Percentiles rank a stretch among this genome's conserved stretches.
These are phyloP conservation scores for Melanostigma gelatinosum DNA, from an alignment of 2,113 vertebrate species.

Conservation along the genomic window DNA sequence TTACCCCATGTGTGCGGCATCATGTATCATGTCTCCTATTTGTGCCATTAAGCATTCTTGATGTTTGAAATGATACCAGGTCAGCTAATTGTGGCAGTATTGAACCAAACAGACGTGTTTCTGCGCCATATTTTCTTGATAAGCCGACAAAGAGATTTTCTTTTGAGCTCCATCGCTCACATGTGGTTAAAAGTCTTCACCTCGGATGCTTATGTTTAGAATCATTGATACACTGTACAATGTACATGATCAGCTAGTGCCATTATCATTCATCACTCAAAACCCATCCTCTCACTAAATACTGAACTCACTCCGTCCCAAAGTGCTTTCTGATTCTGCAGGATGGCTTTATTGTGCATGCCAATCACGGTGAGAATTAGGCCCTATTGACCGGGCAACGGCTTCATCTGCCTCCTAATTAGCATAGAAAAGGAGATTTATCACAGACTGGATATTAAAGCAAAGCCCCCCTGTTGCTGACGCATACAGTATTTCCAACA, in stretches of 20 bases:
- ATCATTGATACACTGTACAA: conserved; percentile 47
- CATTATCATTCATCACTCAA: conserved; percentile 48
- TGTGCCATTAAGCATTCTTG: conserved; percentile 69
- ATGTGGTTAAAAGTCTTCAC: conserved; percentile 47
- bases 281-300: conserved; percentile 55
- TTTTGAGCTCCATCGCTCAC: background rate
- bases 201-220: conserved; percentile 36
- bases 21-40: conserved; percentile 73
- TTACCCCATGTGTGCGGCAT: conserved; percentile 52
- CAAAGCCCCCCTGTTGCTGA: conserved; percentile 36
- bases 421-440: conserved; percentile 64
- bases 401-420: conserved; percentile 71
- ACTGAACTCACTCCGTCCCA: conserved; percentile 62
- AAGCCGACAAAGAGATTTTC: conserved; percentile 18
- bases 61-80: conserved; percentile 73
- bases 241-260: conserved; percentile 38
- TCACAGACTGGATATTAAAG: conserved; percentile 49
- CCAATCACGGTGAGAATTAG: conserved; percentile 69
- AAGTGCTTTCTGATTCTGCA: conserved; percentile 60
- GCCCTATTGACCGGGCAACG: conserved; percentile 49
- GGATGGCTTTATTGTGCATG: conserved; percentile 73
- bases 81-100: conserved; percentile 70
- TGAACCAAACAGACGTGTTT: conserved; percentile 50
- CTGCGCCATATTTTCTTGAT: conserved; percentile 41
- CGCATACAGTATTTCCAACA: conserved; percentile 35